Evolutionary conservation across 2,888 invertebrate species (phyloP).

Genomic region (Euzetes globulus): DNA sequence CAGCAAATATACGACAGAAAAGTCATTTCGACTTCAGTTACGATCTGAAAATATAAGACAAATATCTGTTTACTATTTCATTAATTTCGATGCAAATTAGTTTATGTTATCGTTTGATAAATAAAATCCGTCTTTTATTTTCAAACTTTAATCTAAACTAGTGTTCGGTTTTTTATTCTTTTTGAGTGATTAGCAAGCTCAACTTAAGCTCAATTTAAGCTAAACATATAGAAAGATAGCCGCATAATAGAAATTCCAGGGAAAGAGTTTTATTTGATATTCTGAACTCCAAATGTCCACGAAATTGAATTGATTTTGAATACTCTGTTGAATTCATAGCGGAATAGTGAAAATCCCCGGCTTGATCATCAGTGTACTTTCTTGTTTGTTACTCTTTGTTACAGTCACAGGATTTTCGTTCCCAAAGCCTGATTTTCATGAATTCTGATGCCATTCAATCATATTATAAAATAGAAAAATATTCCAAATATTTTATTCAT

Average conservation of each 20-base stretch:
- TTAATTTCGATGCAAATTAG: constrained; percentile 9
- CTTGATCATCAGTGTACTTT: not conserved
- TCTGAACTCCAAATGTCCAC: no score
- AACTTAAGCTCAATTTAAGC: no score
- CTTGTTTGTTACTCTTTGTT: not conserved
- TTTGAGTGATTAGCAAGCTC: no score
- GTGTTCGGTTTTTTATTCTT: no score
- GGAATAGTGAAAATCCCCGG: no score
- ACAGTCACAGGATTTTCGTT: not conserved
- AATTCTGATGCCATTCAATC: not conserved
- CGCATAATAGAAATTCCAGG: no score
- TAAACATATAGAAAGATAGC: no score
- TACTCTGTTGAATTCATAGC: no score
- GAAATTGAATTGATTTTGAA: no score
- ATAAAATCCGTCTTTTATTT: not conserved
- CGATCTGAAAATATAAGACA: not conserved
- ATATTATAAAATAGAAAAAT: not conserved
- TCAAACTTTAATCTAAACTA: no score
- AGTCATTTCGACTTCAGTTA: not conserved
- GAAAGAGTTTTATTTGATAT: no score
- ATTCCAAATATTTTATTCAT: constrained; percentile 12
- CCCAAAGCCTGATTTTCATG: no score
- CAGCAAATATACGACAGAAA: not conserved
- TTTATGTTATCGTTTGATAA: not conserved
- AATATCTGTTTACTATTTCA: not conserved